Base-by-base conservation (phyloP, 2,797 vertebrate genomes). In the Oryzias dopingdopingensis region DNA sequence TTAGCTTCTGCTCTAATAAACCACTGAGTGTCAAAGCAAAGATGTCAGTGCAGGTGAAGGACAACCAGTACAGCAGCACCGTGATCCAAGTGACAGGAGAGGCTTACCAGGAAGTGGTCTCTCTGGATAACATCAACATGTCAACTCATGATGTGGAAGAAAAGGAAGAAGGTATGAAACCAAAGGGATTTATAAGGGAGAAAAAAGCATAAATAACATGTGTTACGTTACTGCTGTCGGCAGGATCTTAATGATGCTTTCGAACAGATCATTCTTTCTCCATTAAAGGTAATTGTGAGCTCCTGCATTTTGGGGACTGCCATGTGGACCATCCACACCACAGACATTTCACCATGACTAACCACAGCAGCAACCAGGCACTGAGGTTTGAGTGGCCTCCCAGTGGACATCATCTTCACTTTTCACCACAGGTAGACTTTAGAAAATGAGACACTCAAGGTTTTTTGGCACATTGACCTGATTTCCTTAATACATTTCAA, bases 371-470 rank as follows among this genome's bases (percentile, higher is more conserved):
- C 42, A 64, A 18, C 1, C 86, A 91, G 1, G 82, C 67, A 5
- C 63, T 95, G 73, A 88, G 90, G 58, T 99, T 98, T 29, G 90
- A 96, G 79, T 98, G 96, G 97, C 91, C 90, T 1, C 5, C 77
- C 14, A 55, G 67, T 0, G 74, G 56, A 63, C 2, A 70, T 0
- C 75, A 92, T 0, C 26, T 96, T 44, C 58, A 51, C 42, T 94
- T 98, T 87, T 94, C 92, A 26, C 96, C 96, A 6, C 89, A 92
- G 93, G 95, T 95, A 88, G 20, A 43, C 32, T 12, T 13, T 3
- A 29, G 5, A 29, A 29, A 29, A 12, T 12, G 2, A 13, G 10
- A 37, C 32, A 37, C 32, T 37, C 26, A 29, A 29, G 4, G 24
- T 4, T 26, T 6, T 26, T 32, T 10, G 8, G 29, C 29, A 32